Percentiles rank a stretch among this genome's conserved stretches.
Evolutionary conservation across 35 echinoderm and acorn worm species (phyloP).

Genomic region (Apostichopus californicus): DNA sequence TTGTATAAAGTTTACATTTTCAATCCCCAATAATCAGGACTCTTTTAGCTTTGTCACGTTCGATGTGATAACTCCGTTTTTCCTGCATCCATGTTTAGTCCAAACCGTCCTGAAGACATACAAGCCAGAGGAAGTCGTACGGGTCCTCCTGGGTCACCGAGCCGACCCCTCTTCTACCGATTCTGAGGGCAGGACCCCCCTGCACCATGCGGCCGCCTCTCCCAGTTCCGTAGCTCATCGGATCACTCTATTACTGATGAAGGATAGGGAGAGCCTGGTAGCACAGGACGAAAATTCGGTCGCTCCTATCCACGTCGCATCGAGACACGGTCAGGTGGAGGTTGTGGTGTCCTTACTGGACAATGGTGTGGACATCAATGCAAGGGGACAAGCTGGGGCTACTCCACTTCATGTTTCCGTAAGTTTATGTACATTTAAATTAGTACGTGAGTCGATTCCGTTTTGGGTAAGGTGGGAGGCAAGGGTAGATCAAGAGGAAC

Average conservation of each 20-base stretch:
- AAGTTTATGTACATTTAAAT: conserved; percentile 9
- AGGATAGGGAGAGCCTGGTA: conserved; percentile 7
- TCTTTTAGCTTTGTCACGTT: too few species aligned
- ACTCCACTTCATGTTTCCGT: conserved; percentile 97
- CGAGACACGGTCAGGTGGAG: conserved; percentile 79
- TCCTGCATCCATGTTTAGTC: conserved; percentile 37
- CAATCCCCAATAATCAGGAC: too few species aligned
- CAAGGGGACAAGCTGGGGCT: conserved; percentile 77
- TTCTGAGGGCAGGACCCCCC: conserved; percentile 67
- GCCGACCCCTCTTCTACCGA: conserved; percentile 66
- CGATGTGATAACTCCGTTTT: neutral
- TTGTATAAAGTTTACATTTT: too few species aligned
- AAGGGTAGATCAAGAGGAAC: neutral
- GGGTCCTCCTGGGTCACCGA: conserved; percentile 65
- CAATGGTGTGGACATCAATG: conserved; percentile 84
- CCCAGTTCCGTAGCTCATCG: conserved; percentile 3
- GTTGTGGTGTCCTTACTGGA: conserved; percentile 78
- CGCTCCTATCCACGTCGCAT: conserved; percentile 88
- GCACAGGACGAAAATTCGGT: conserved; percentile 58
- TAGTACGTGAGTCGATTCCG: neutral
- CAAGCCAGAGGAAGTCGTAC: conserved; percentile 66
- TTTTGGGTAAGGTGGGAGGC: neutral
- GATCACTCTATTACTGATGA: conserved; percentile 42
- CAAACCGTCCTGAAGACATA: conserved; percentile 74
- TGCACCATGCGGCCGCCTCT: conserved; percentile 73